Conservation (phyloP, 2,797 vertebrate species). For the Caiman crocodilus region DNA sequence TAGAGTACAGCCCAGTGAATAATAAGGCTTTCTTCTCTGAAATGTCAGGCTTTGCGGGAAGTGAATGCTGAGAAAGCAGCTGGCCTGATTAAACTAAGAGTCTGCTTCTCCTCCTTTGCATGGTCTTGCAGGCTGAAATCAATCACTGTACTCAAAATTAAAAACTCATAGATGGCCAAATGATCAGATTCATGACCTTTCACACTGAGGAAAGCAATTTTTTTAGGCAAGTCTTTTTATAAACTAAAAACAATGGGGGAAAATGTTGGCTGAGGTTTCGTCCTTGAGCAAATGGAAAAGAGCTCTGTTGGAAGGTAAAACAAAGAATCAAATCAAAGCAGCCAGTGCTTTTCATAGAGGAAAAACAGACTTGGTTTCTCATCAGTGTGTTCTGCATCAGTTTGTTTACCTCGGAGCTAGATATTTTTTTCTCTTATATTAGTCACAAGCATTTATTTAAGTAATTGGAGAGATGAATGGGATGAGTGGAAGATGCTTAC, state of each 20-base stretch:
- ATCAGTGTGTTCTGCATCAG: conserved; percentile 6
- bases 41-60: conserved; percentile 23
- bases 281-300: conserved; percentile 46
- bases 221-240: conserved; percentile 50
- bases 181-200: conserved; percentile 32
- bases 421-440: neutral
- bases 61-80: neutral
- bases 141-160: neutral
- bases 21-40: neutral
- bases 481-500: neutral
- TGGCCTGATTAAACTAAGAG: neutral
- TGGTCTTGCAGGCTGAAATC: conserved; percentile 1
- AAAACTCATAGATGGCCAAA: conserved; percentile 22
- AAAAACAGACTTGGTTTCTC: neutral
- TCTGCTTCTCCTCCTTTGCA: neutral
- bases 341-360: neutral
- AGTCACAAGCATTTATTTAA: neutral
- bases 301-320: conserved; percentile 27
- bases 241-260: conserved; percentile 34
- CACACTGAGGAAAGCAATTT: conserved; percentile 29
- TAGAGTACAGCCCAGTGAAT: neutral
- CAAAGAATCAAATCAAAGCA: conserved; percentile 48
- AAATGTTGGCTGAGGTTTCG: conserved; percentile 14
- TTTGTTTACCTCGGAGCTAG: conserved; percentile 6
- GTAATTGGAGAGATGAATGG: neutral